phyloP scores from a whole-genome alignment of 2,797 vertebrate species.

The Synanceia verrucosa region DNA sequence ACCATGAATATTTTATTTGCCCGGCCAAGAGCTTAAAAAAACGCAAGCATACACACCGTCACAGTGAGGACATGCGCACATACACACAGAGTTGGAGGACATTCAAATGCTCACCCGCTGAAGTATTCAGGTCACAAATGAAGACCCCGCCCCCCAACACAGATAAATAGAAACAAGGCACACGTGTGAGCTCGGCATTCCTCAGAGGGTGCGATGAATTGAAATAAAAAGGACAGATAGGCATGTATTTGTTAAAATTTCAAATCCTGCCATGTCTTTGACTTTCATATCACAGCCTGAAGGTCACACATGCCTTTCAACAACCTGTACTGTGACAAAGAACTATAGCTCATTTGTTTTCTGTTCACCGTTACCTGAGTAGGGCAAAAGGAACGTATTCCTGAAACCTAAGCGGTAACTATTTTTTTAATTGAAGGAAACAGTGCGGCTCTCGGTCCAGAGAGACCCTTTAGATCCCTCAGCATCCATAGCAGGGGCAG shows the following conservation, averaged over 20 bases:
- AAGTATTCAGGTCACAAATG: conserved; percentile 79
- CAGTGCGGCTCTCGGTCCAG: neutral
- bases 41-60: conserved; percentile 46
- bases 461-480: neutral
- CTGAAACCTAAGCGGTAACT: conserved; percentile 27
- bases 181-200: conserved; percentile 45
- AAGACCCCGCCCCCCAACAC: conserved; percentile 52
- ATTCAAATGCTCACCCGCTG: conserved; percentile 65
- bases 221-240: conserved; percentile 40
- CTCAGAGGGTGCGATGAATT: conserved; percentile 37
- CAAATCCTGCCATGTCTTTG: conserved; percentile 20
- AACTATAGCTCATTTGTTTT: conserved; percentile 22
- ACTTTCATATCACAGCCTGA: conserved; percentile 48
- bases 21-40: conserved; percentile 70
- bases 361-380: conserved; percentile 15
- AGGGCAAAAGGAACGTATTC: conserved; percentile 15
- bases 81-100: conserved; percentile 64
- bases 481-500: neutral
- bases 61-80: conserved; percentile 44
- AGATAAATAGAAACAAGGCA: conserved; percentile 69
- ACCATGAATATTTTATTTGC: conserved; percentile 82
- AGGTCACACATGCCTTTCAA: conserved; percentile 54
- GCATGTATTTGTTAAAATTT: conserved; percentile 43
- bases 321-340: conserved; percentile 50
- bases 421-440: conserved; percentile 19